Percentiles rank a stretch among this genome's conserved stretches.
phyloP scores from a whole-genome alignment of 2,113 vertebrate species.

The Chlamydotis undulata region DNA sequence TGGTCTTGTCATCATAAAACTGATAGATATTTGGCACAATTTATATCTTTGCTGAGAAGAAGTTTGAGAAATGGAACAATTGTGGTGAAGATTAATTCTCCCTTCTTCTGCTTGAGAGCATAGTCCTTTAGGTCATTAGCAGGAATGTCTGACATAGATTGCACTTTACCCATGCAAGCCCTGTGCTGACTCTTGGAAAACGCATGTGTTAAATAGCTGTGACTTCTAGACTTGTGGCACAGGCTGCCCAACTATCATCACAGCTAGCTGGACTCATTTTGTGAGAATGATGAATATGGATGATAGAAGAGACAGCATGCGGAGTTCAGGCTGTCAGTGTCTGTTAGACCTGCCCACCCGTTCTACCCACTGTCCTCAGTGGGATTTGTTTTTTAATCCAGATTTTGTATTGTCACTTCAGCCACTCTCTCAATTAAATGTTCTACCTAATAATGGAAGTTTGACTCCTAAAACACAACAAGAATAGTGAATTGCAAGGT shows the following conservation, averaged over 20 bases:
- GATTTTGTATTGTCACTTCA: not conserved
- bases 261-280: not conserved
- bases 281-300: not conserved
- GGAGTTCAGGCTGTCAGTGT: not conserved
- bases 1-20: slow-evolving; percentile 70
- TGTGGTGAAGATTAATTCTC: slow-evolving; percentile 59
- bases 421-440: not conserved
- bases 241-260: not conserved
- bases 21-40: slow-evolving; percentile 72
- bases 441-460: not conserved
- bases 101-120: slow-evolving; percentile 32
- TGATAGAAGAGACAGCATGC: not conserved
- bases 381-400: not conserved
- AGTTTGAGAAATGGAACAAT: slow-evolving; percentile 72
- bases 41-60: slow-evolving; percentile 72
- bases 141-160: slow-evolving; percentile 18
- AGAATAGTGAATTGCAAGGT: not conserved
- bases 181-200: slow-evolving; percentile 28
- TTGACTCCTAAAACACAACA: not conserved
- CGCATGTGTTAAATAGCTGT: not conserved
- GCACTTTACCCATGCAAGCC: not conserved
- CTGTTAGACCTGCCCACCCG: not conserved
- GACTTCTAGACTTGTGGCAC: not conserved
- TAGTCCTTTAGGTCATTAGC: slow-evolving; percentile 55
- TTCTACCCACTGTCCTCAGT: not conserved